phyloP scores from a whole-genome alignment of 2,888 invertebrate genomes.

The Mamestra brassicae region DNA sequence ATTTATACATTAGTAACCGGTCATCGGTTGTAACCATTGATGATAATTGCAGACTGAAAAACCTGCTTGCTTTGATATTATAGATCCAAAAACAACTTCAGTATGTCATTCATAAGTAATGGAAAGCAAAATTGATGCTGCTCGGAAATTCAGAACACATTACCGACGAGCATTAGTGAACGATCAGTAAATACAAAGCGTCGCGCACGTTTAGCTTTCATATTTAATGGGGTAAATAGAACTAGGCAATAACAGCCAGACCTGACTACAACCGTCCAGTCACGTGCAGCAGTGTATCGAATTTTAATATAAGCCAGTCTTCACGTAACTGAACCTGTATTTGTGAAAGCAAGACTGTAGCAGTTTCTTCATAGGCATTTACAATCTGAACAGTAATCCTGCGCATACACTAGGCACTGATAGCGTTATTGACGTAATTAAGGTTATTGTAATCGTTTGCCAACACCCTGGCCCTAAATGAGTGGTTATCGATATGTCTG shows the following conservation, averaged over 20 bases:
- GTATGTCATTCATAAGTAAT: neutral
- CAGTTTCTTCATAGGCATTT: constrained; percentile 19
- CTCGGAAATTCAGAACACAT: constrained; percentile 16
- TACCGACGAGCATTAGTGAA: constrained; percentile 15
- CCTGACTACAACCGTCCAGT: neutral
- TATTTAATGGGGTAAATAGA: constrained; percentile 43
- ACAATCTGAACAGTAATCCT: neutral
- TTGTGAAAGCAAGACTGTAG: constrained; percentile 24
- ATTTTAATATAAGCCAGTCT: constrained; percentile 15
- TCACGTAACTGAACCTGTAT: constrained; percentile 1
- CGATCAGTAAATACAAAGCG: constrained; percentile 15
- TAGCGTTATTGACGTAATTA: constrained; percentile 9
- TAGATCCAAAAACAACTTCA: neutral
- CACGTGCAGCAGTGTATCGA: constrained; percentile 14
- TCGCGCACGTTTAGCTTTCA: constrained; percentile 22
- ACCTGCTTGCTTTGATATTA: neutral
- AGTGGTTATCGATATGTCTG: neutral
- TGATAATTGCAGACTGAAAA: neutral
- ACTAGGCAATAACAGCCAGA: constrained; percentile 9
- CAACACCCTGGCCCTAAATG: neutral
- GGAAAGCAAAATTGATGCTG: neutral
- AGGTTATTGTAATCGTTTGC: neutral
- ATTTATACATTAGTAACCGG: too few relatives aligned
- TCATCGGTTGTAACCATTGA: neutral
- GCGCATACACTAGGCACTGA: neutral